Percentiles rank a stretch among this genome's conserved stretches.
Evolutionary conservation across 2,888 invertebrate genomes (phyloP).

Genomic region (Hirtodrosophila trivittata): DNA sequence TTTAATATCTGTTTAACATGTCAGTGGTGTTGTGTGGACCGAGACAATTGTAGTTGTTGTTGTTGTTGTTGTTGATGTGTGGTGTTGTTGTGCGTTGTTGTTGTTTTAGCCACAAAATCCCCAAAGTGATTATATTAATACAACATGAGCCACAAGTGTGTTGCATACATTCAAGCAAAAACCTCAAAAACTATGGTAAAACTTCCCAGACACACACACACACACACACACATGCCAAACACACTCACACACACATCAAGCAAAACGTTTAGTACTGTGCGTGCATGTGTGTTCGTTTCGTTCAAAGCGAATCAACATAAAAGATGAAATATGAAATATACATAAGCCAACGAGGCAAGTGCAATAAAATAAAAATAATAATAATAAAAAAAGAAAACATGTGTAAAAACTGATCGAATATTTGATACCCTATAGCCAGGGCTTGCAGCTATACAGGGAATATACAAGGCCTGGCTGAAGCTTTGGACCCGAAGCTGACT

Average conservation of each 20-base stretch:
- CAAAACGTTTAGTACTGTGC: slow-evolving; percentile 23
- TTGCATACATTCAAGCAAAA: slow-evolving; percentile 58
- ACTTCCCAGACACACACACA: slow-evolving; percentile 38
- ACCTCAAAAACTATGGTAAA: slow-evolving; percentile 55
- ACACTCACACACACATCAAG: slow-evolving; percentile 11
- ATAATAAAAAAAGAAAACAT: slow-evolving; percentile 18
- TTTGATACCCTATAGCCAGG: no score
- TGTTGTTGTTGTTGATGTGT: slow-evolving; percentile 19
- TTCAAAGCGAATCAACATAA: slow-evolving; percentile 58
- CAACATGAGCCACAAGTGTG: slow-evolving; percentile 78
- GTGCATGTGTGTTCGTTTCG: slow-evolving; percentile 5
- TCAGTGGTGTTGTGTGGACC: slow-evolving; percentile 47
- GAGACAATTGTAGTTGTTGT: slow-evolving; percentile 24
- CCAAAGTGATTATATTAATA: slow-evolving; percentile 80
- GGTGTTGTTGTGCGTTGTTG: slow-evolving; percentile 14
- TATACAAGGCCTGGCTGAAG: no score
- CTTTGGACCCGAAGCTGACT: no score
- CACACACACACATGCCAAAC: slow-evolving; percentile 24
- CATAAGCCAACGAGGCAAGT: slow-evolving; percentile 57
- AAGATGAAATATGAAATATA: slow-evolving; percentile 60
- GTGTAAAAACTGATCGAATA: neutral
- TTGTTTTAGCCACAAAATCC: slow-evolving; percentile 63
- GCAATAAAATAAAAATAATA: slow-evolving; percentile 68
- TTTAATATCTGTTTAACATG: slow-evolving; percentile 77
- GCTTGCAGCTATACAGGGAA: no score